These are phyloP conservation scores for Cataglyphis albicans DNA, from an alignment of 2,888 invertebrate species.

Conservation along the genomic window DNA sequence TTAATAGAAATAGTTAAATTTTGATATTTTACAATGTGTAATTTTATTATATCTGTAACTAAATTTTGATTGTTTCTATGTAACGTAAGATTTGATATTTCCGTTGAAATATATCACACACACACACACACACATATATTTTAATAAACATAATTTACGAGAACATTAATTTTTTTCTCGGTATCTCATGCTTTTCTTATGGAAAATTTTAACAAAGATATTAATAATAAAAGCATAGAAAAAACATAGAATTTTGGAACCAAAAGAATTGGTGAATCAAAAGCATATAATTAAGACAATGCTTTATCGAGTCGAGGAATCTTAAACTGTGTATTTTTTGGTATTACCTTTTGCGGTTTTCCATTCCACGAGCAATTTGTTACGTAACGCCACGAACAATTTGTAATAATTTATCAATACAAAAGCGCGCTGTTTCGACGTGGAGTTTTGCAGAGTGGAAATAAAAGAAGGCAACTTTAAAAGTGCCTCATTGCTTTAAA, in stretches of 20 bases:
- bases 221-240: neutral
- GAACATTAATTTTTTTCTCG: neutral
- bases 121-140: no score
- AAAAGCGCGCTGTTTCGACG: neutral
- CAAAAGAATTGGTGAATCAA: no score
- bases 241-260: neutral
- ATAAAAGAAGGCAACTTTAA: slow-evolving; percentile 1
- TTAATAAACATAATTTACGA: neutral
- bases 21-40: no score
- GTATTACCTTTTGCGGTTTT: neutral
- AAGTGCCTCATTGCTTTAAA: neutral
- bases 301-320: slow-evolving; percentile 1
- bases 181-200: neutral
- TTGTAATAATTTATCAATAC: neutral
- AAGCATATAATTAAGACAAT: neutral
- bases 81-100: slow-evolving; percentile 14
- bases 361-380: neutral
- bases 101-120: neutral
- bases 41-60: neutral
- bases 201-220: neutral
- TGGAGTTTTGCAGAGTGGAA: neutral
- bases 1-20: neutral
- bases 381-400: neutral
- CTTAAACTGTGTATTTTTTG: neutral
- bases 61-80: neutral